Evolutionary conservation across 2,113 vertebrate genomes (phyloP).

Genomic region (Neomonachus schauinslandi): DNA sequence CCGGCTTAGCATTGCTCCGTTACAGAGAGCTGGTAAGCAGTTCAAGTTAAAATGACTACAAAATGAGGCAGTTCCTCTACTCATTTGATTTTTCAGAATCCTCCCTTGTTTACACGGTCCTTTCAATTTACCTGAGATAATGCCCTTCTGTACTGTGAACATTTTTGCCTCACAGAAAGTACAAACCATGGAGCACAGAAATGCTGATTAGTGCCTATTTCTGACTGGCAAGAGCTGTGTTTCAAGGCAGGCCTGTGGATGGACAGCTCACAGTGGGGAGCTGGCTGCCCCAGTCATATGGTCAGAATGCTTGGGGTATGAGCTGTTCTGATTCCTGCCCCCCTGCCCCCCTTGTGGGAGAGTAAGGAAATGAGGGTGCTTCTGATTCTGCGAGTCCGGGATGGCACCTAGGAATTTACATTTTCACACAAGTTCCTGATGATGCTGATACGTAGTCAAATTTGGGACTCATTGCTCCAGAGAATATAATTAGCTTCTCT

Average conservation of each 20-base stretch:
- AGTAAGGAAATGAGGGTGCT: not conserved
- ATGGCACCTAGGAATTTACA: not conserved
- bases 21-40: not conserved
- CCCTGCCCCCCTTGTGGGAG: too few relatives aligned
- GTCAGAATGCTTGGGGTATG: not conserved
- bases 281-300: not conserved
- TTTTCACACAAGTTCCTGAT: not conserved
- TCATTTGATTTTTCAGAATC: not conserved
- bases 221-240: not conserved
- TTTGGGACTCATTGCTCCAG: not conserved
- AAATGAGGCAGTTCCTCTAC: not conserved
- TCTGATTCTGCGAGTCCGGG: not conserved
- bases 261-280: not conserved
- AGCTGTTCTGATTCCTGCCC: not conserved
- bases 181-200: not conserved
- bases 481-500: conserved; percentile 9
- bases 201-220: not conserved
- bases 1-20: not conserved
- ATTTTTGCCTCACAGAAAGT: not conserved
- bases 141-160: not conserved
- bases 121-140: not conserved
- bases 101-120: not conserved
- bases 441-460: not conserved
- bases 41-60: not conserved
- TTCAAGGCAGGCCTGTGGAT: not conserved